Percentiles rank a stretch among this genome's conserved stretches.
Conservation (phyloP, 2,113 vertebrate species). For the Alethe castanea region DNA sequence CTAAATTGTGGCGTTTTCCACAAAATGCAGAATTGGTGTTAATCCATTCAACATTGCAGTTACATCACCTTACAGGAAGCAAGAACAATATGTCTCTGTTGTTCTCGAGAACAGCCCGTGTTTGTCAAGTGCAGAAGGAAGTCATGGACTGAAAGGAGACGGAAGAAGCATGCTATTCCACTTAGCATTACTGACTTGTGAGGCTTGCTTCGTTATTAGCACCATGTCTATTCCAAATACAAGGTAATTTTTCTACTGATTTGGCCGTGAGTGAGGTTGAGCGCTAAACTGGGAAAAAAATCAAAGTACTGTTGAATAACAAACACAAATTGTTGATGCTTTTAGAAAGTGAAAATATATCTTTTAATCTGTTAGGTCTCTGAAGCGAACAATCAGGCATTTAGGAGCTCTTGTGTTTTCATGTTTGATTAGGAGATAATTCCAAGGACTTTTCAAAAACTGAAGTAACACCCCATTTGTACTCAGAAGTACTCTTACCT, state of each 20-base stretch:
- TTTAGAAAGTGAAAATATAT: not conserved
- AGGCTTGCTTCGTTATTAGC: not conserved
- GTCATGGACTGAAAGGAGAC: not conserved
- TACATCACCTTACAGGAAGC: slow-evolving; percentile 52
- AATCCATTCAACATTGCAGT: not conserved
- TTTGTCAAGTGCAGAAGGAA: slow-evolving; percentile 57
- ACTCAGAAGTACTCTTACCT: not conserved
- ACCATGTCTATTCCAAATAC: not conserved
- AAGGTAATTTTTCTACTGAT: not conserved
- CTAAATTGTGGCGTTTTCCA: slow-evolving; percentile 37
- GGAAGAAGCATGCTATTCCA: slow-evolving; percentile 54
- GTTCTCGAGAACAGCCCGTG: not conserved
- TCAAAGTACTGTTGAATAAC: not conserved
- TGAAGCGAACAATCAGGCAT: not conserved
- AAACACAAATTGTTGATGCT: not conserved
- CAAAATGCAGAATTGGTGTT: slow-evolving; percentile 20
- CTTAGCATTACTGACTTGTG: not conserved
- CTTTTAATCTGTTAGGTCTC: not conserved
- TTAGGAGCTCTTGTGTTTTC: not conserved
- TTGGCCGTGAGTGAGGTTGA: not conserved
- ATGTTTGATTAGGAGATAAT: not conserved
- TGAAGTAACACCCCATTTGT: not conserved
- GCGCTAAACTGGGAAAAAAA: not conserved
- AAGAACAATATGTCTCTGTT: slow-evolving; percentile 60
- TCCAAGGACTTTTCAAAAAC: not conserved